Base-by-base conservation (phyloP, 2,888 invertebrate species). In the Seladonia tumulorum region DNA sequence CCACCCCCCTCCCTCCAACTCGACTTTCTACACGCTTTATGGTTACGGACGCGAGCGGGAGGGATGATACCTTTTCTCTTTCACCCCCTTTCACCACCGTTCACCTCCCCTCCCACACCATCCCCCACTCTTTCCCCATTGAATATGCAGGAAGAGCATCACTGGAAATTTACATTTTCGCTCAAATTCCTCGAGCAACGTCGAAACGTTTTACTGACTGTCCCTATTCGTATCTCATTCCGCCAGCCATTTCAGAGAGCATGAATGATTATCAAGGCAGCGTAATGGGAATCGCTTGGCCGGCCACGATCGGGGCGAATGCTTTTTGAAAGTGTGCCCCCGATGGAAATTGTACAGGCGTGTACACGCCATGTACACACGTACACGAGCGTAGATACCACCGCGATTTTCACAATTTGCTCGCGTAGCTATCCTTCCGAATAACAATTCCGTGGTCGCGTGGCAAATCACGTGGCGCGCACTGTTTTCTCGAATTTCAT, bases 81-180 rank as follows among this genome's bases (percentile, higher is more conserved):
- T 29, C 29, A 29, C 57, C 57, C 57, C 57, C 57, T 57, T 57
- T 57, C 57, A 57, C n/a, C 57, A 12, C n/a, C 68, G 68, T 12
- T 8, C 35, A n/a, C n/a, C 25, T 1, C 35, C 18, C 5, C 66
- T 3, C 22, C 49, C 29, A 16, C 8, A 49, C 76, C 4, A 35
- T 2, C 68, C 83, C 53, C 73, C 35, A 8, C 66, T 14, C 8
- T 29, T 18, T 63, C 22, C 70, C 71, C 80, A 87, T 87, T 88
- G 89, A 89, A 89, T 89, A 89, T 88, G 88, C 88, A 89, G 81
- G 85, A 79, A 81, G 88, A 83, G 84, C 82, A 84, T 85, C 87
- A 79, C 77, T 81, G 71, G 83, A 79, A 89, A 89, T 88, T 87
- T 89, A 88, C 89, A 89, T 89, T 88, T 88, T 85, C 85, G 76